Evolutionary conservation across 2,888 invertebrate genomes (phyloP).

Genomic region (Ypsolopha scabrella): DNA sequence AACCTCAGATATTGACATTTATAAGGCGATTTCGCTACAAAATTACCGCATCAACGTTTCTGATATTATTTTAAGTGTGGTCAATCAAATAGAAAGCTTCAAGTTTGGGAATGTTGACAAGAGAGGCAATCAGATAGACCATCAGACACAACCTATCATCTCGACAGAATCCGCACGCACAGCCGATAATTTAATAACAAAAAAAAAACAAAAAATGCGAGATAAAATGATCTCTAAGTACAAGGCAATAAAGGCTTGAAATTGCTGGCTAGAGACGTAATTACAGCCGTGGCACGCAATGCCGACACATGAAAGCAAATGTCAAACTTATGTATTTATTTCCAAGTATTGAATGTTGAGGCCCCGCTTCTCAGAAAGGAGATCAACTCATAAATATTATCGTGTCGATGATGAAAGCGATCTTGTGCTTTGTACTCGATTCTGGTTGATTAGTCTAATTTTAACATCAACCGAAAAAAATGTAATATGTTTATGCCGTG

Average conservation of each 20-base stretch:
- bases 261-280: slow-evolving; percentile 36
- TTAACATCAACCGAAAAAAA: slow-evolving; percentile 34
- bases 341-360: slow-evolving; percentile 68
- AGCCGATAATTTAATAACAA: slow-evolving; percentile 63
- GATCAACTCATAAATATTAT: slow-evolving; percentile 57
- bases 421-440: slow-evolving; percentile 63
- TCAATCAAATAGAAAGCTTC: slow-evolving; percentile 67
- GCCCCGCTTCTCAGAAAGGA: slow-evolving; percentile 55
- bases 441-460: slow-evolving; percentile 69
- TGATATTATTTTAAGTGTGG: slow-evolving; percentile 39
- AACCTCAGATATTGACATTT: slow-evolving; percentile 1
- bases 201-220: slow-evolving; percentile 41
- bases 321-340: slow-evolving; percentile 71
- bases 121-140: slow-evolving; percentile 66
- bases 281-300: slow-evolving; percentile 61
- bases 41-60: slow-evolving; percentile 5
- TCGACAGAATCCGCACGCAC: slow-evolving; percentile 68
- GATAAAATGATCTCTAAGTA: slow-evolving; percentile 43
- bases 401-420: slow-evolving; percentile 70
- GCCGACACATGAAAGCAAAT: slow-evolving; percentile 67
- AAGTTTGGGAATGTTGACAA: slow-evolving; percentile 57
- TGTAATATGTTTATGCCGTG: slow-evolving; percentile 53
- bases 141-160: slow-evolving; percentile 67
- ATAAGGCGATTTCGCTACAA: background rate
- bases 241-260: slow-evolving; percentile 29